Evolutionary conservation across 1,140 invertebrate species (phyloP).

Genomic region (Sinonovacula constricta): DNA sequence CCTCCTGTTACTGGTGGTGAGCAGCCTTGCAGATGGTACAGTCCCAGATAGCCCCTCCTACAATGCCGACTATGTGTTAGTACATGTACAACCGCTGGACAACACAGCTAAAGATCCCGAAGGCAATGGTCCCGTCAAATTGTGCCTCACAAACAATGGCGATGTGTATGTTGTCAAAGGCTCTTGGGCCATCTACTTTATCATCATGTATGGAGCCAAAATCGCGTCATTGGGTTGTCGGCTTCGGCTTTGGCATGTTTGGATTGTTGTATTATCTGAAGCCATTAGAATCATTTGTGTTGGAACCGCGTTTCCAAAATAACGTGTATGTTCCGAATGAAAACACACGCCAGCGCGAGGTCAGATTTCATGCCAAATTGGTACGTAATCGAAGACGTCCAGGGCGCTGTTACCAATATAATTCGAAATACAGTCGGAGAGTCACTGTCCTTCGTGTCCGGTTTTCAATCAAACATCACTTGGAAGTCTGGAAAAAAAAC

Average conservation of each 20-base stretch:
- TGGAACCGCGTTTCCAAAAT: background rate
- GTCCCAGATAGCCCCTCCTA: too few relatives aligned
- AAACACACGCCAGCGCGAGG: background rate
- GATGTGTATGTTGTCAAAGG: slow-evolving; percentile 24
- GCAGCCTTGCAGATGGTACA: too few relatives aligned
- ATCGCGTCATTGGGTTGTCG: slow-evolving; percentile 1
- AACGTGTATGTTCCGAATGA: background rate
- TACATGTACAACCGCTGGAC: background rate
- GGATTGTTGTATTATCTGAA: slow-evolving; percentile 25
- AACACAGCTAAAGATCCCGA: background rate
- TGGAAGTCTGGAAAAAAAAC: too few relatives aligned
- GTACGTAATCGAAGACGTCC: slow-evolving; percentile 6
- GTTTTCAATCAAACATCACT: too few relatives aligned
- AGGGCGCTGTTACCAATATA: background rate
- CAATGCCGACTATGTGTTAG: too few relatives aligned
- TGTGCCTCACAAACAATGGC: slow-evolving; percentile 65
- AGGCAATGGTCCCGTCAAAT: slow-evolving; percentile 15
- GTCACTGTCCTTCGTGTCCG: slow-evolving; percentile 11
- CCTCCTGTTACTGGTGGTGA: too few relatives aligned
- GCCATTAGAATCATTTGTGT: slow-evolving; percentile 10
- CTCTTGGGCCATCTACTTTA: slow-evolving; percentile 67
- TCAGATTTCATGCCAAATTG: slow-evolving; percentile 43
- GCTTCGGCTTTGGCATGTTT: background rate
- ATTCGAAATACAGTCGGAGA: slow-evolving; percentile 24
- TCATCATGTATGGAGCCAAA: slow-evolving; percentile 48